Conservation (phyloP, 2,888 invertebrate species). For the Dusona sp. region DNA sequence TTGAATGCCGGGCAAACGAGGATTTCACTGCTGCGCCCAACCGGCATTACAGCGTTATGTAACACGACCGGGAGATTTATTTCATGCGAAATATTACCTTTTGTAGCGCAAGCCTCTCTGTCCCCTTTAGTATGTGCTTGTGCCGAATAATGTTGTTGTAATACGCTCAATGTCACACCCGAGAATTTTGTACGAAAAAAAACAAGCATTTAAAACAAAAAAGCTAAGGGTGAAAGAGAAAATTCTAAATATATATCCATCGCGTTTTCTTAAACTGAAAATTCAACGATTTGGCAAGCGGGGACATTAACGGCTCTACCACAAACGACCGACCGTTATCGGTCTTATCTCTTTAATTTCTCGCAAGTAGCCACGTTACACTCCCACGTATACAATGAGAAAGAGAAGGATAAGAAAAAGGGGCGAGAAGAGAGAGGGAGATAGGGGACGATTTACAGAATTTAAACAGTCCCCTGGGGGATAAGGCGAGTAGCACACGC, state of each 20-base stretch:
- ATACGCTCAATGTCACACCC: constrained; percentile 9
- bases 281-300: constrained; percentile 31
- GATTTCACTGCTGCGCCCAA: constrained; percentile 77
- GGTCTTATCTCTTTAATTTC: constrained; percentile 78
- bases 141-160: constrained; percentile 63
- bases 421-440: constrained; percentile 33
- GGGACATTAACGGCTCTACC: constrained; percentile 56
- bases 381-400: constrained; percentile 25
- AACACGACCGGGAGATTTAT: constrained; percentile 81
- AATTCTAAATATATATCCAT: neutral
- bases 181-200: neutral
- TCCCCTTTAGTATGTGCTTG: constrained; percentile 5
- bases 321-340: constrained; percentile 75
- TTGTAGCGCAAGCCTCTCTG: neutral
- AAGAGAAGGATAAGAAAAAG: constrained; percentile 13
- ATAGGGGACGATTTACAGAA: constrained; percentile 81
- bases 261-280: constrained; percentile 28
- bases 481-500: constrained; percentile 76
- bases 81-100: constrained; percentile 82
- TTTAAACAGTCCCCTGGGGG: constrained; percentile 82
- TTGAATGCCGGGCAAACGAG: constrained; percentile 83
- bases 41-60: constrained; percentile 32
- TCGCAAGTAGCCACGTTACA: constrained; percentile 71
- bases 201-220: neutral
- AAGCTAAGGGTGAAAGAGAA: neutral